Conservation (phyloP, 30 jellyfish, hydroid and myxozoan genomes). For the Turritopsis dohrnii region DNA sequence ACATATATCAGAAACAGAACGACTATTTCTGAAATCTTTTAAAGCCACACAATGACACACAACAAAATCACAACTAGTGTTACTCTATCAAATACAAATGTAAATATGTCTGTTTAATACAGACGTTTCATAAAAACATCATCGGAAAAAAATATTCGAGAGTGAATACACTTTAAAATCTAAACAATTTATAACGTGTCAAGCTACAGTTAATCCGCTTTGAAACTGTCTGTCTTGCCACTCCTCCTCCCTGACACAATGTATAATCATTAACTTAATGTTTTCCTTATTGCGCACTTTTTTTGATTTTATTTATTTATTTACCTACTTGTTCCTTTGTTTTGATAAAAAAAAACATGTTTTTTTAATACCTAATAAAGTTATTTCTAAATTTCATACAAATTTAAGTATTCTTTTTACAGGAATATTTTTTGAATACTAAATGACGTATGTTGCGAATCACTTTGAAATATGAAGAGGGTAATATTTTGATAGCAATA, state of each 20-base stretch:
- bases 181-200: neutral
- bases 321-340: no score
- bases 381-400: no score
- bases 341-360: no score
- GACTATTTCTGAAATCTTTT: neutral
- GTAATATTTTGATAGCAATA: neutral
- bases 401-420: no score
- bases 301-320: no score
- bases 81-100: neutral
- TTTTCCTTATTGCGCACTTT: neutral
- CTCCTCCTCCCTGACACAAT: neutral
- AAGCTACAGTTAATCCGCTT: neutral
- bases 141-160: neutral
- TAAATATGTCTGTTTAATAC: neutral
- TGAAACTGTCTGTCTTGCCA: neutral
- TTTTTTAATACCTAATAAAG: no score
- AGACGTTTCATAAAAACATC: neutral
- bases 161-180: neutral
- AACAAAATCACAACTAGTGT: neutral
- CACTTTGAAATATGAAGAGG: neutral
- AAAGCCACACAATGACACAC: neutral
- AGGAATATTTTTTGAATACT: no score
- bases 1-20: no score
- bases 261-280: neutral
- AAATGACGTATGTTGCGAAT: neutral